phyloP scores from a whole-genome alignment of 1,140 invertebrate species.

The Homarus americanus region DNA sequence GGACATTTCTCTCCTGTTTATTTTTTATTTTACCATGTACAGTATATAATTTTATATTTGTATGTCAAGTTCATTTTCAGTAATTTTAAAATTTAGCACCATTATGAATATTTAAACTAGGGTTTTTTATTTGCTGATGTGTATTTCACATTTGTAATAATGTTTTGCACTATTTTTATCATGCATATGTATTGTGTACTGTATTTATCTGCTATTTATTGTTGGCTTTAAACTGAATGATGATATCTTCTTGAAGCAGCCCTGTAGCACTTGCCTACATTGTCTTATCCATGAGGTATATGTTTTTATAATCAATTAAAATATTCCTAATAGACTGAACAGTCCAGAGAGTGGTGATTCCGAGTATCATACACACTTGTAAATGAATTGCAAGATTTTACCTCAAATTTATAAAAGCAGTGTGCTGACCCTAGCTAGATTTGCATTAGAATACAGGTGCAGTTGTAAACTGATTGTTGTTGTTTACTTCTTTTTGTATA shows the following conservation, averaged over 20 bases:
- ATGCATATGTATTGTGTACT: not conserved
- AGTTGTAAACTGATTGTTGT: not conserved
- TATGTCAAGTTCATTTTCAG: not conserved
- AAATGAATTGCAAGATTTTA: not conserved
- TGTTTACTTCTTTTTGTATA: not conserved
- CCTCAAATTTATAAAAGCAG: constrained; percentile 16
- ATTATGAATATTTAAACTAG: not conserved
- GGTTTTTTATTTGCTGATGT: too few relatives aligned
- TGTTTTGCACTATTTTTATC: not conserved
- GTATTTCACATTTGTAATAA: not conserved
- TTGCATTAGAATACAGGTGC: not conserved
- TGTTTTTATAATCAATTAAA: not conserved
- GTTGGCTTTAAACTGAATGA: not conserved
- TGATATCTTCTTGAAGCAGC: not conserved
- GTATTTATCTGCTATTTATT: constrained; percentile 10
- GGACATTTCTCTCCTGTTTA: not conserved
- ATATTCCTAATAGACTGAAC: not conserved
- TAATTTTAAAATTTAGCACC: not conserved
- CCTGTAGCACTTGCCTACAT: not conserved
- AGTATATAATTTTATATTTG: not conserved
- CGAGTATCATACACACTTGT: not conserved
- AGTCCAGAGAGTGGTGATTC: not conserved
- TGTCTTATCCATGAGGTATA: not conserved
- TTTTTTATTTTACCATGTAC: not conserved
- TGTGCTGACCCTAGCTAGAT: not conserved